Conservation (phyloP, 2,888 invertebrate genomes). For the Deroplatys truncata region DNA sequence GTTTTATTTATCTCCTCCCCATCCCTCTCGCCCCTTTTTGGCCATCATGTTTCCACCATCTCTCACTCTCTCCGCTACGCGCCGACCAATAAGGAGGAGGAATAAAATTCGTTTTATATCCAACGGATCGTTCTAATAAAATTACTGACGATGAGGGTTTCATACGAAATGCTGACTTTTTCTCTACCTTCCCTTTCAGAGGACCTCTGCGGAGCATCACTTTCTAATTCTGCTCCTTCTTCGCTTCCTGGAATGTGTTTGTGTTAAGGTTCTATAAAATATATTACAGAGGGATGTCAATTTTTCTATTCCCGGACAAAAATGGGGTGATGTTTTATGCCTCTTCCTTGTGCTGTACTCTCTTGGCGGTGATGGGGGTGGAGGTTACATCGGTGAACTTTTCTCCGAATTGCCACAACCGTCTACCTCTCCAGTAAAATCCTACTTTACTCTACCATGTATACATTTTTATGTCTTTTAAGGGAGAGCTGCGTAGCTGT, state of each 20-base stretch:
- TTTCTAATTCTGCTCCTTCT: background rate
- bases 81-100: conserved; percentile 20
- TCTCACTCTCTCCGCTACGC: conserved; percentile 13
- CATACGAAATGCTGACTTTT: conserved; percentile 1
- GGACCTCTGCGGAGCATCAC: background rate
- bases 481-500: too few species aligned
- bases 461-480: too few species aligned
- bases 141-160: conserved; percentile 8
- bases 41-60: conserved; percentile 3
- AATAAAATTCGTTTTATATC: conserved; percentile 25
- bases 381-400: background rate
- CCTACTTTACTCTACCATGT: too few species aligned
- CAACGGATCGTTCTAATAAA: conserved; percentile 14
- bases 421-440: background rate
- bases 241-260: background rate
- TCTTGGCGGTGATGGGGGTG: background rate
- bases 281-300: background rate
- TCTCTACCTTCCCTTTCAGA: background rate
- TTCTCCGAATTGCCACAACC: background rate
- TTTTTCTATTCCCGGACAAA: background rate
- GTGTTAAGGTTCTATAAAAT: background rate
- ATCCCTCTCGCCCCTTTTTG: background rate
- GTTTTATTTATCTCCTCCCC: conserved; percentile 23
- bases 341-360: background rate
- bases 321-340: background rate